Evolutionary conservation across 2,797 vertebrate species (phyloP).

Genomic region (Ambastaia sidthimunki): DNA sequence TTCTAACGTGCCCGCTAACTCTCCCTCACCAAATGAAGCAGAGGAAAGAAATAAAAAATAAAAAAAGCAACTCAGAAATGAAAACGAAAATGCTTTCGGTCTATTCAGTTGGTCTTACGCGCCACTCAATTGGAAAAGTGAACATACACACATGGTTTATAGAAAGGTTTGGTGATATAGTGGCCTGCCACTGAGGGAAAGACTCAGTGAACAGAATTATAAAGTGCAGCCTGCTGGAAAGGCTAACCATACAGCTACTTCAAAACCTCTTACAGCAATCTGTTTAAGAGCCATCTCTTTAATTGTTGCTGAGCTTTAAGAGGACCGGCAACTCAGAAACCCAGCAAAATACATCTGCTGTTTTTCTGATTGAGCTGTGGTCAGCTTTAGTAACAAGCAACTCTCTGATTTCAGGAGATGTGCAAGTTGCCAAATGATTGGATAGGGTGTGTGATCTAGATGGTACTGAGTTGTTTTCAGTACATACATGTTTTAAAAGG

Average conservation of each 20-base stretch:
- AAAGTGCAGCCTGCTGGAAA: constrained; percentile 47
- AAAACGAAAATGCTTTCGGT: constrained; percentile 47
- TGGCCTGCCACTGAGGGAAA: constrained; percentile 28
- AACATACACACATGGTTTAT: constrained; percentile 40
- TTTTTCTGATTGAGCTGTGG: constrained; percentile 6
- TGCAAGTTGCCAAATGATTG: neutral
- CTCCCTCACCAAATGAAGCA: constrained; percentile 32
- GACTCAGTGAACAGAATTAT: constrained; percentile 42
- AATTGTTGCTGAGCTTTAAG: constrained; percentile 39
- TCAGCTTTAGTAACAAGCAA: neutral
- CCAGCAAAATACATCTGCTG: constrained; percentile 31
- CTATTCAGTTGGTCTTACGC: constrained; percentile 23
- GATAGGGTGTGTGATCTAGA: too few species aligned
- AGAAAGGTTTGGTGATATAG: constrained; percentile 37
- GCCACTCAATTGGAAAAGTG: constrained; percentile 47
- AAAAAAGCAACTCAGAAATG: constrained; percentile 32
- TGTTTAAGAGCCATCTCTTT: constrained; percentile 50
- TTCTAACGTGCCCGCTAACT: constrained; percentile 28
- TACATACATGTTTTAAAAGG: too few species aligned
- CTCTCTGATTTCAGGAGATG: neutral
- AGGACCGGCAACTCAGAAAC: constrained; percentile 29
- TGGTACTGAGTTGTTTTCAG: too few species aligned
- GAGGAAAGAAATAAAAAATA: constrained; percentile 34
- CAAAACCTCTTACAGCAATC: constrained; percentile 46
- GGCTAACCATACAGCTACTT: constrained; percentile 46